Base-by-base conservation (phyloP, 1,140 invertebrate species). In the Nebria ingens region DNA sequence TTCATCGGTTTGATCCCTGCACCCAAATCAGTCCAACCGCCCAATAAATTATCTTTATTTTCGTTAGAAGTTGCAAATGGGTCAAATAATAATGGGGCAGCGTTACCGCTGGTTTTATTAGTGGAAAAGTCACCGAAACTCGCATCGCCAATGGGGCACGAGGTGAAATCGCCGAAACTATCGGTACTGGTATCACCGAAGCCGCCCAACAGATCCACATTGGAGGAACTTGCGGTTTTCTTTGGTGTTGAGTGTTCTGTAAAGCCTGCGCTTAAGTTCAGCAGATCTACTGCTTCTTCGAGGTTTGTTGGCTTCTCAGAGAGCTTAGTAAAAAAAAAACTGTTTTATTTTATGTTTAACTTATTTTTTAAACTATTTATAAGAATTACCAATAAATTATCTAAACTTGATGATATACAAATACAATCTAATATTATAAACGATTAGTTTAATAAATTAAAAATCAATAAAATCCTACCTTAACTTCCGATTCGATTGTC, bases 191-290 rank as follows among this genome's bases (percentile, higher is more conserved):
- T 57, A 12, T 52, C 53, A 6, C 70, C 70, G 56, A 84, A 79
- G 20, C 75, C 79, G 25, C 76, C 79, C 17, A 87, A 71, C 50
- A 87, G 69, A 73, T 87, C 84, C 62, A 82, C 78, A 61, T 79
- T 76, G 23, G 73, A 65, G 62, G n/a, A n/a, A n/a, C n/a, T 64
- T 65, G 55, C 70, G 29, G 66, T 59, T 58, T 56, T 1, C 63
- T 50, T 55, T 55, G 63, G 62, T 19, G 55, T 55, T 17, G 51
- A 49, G 17, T 21, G 17, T 22, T 20, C 2, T n/a, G 61, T 50
- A 21, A 25, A 25, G 6, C 53, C 29, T 51, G 68, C 68, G 59
- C 72, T 76, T n/a, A 78, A 59, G 62, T 78, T 78, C 19, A 79
- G 64, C 53, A 78, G 64, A 68, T 78, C 75, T 13, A 77, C 70